Conservation (phyloP, 2,113 vertebrate species). For the Oreochromis aureus region DNA sequence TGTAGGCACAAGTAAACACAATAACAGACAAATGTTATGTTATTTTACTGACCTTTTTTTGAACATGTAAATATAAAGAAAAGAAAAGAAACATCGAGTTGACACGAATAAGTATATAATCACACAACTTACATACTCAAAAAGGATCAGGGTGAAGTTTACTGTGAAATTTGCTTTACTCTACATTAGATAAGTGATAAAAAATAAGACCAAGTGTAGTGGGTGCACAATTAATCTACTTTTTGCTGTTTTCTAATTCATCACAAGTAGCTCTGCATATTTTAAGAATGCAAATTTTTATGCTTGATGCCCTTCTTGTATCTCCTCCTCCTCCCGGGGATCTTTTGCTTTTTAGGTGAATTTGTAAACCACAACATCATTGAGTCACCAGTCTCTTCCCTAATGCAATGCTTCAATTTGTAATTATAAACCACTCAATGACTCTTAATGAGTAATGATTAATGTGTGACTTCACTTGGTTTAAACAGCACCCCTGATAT, state of each 20-base stretch:
- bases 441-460: neutral
- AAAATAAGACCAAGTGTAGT: neutral
- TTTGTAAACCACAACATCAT: neutral
- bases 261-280: neutral
- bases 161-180: fast-evolving
- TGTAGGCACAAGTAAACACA: neutral
- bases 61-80: neutral
- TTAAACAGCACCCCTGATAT: neutral
- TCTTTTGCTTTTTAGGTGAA: neutral
- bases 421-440: neutral
- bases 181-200: neutral
- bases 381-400: neutral
- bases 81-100: neutral
- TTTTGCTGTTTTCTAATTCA: neutral
- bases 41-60: neutral
- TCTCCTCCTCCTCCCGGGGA: fast-evolving
- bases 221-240: neutral
- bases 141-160: neutral
- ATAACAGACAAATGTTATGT: neutral
- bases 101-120: neutral
- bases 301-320: neutral
- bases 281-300: neutral
- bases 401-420: neutral
- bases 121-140: fast-evolving
- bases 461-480: neutral